phyloP scores from a whole-genome alignment of 2,113 vertebrate species.

The Labeo catla region DNA sequence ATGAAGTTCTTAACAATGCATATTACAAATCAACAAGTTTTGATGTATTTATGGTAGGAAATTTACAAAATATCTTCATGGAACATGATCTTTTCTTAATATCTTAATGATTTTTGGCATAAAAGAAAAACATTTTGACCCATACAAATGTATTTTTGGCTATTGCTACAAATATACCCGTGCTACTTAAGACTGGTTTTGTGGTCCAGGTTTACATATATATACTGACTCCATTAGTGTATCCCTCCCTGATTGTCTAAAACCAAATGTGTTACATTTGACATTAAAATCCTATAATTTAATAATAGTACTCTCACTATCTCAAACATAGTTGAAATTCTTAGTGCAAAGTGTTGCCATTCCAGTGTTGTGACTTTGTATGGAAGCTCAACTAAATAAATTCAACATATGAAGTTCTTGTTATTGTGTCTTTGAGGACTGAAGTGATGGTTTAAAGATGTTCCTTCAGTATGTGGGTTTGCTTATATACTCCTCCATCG shows the following conservation, averaged over 20 bases:
- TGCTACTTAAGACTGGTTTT: no score
- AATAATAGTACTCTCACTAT: neutral
- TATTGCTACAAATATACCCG: no score
- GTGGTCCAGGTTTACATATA: no score
- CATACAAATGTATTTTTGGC: no score
- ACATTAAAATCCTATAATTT: neutral
- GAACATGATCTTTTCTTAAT: no score
- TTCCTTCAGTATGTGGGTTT: constrained; percentile 83
- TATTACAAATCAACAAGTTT: no score
- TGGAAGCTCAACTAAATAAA: neutral
- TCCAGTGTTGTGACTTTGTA: neutral
- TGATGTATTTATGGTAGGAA: no score
- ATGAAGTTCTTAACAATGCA: no score
- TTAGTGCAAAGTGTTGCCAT: neutral
- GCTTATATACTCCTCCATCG: constrained; percentile 93
- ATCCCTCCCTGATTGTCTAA: neutral
- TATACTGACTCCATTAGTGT: neutral
- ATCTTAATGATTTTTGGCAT: no score
- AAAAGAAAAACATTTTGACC: no score
- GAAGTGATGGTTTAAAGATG: neutral
- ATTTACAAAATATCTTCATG: no score
- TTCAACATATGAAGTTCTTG: neutral
- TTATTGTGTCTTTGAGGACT: neutral
- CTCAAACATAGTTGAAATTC: neutral
- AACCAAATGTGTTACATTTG: neutral